Evolutionary conservation across 2,888 invertebrate species (phyloP).

Genomic region (Chrysomela aeneicollis): DNA sequence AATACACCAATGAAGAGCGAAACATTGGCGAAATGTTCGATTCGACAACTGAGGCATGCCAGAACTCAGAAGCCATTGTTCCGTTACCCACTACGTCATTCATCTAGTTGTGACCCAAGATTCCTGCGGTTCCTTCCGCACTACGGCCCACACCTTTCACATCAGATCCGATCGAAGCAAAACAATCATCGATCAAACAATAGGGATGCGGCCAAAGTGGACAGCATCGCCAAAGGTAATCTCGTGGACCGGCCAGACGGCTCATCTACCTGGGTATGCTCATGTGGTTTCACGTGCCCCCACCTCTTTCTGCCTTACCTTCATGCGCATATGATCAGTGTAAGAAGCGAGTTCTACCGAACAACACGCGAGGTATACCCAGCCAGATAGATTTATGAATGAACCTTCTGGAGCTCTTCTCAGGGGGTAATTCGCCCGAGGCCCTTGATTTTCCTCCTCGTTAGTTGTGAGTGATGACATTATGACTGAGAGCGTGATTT

Average conservation of each 20-base stretch:
- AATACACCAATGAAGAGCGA: no score
- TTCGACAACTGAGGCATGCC: no score
- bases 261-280: slow-evolving; percentile 58
- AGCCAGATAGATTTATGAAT: slow-evolving; percentile 44
- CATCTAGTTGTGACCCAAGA: not conserved
- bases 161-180: slow-evolving; percentile 10
- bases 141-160: not conserved
- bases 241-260: slow-evolving; percentile 54
- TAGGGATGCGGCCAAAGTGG: slow-evolving; percentile 23
- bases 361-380: slow-evolving; percentile 56
- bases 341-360: slow-evolving; percentile 61
- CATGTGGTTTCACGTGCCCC: slow-evolving; percentile 55
- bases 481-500: slow-evolving; percentile 25
- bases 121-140: not conserved
- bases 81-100: not conserved
- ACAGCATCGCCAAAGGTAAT: slow-evolving; percentile 36
- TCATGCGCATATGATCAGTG: slow-evolving; percentile 62
- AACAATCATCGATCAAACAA: slow-evolving; percentile 26
- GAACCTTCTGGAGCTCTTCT: slow-evolving; percentile 33
- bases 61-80: not conserved
- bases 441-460: slow-evolving; percentile 24
- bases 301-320: slow-evolving; percentile 60
- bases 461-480: slow-evolving; percentile 28
- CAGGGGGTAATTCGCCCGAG: slow-evolving; percentile 14
- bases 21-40: no score